These are phyloP conservation scores for Apogon hyalosoma DNA, from an alignment of 2,797 vertebrate species.

Conservation along the genomic window DNA sequence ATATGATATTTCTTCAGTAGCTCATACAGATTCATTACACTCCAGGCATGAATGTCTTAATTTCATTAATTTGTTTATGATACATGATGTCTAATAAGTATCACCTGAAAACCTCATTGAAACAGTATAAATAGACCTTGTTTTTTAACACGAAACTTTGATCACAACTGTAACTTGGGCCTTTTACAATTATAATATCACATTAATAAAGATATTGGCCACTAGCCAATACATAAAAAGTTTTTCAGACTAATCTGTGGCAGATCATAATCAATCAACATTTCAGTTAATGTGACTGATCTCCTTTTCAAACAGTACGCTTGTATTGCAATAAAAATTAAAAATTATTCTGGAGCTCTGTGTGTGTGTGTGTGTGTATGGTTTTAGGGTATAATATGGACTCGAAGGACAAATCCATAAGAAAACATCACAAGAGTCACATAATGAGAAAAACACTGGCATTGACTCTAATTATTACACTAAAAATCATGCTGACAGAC, in stretches of 20 bases:
- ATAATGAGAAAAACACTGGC: neutral
- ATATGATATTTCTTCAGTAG: neutral
- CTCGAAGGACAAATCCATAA: constrained; percentile 30
- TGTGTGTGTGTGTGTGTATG: constrained; percentile 8
- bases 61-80: neutral
- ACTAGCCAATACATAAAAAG: neutral
- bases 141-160: too few species aligned
- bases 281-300: neutral
- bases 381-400: neutral
- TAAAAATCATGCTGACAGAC: neutral
- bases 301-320: neutral
- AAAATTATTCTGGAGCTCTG: neutral
- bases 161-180: neutral
- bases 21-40: neutral
- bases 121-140: too few species aligned
- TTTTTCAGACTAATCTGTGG: too few species aligned
- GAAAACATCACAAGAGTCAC: constrained; percentile 1
- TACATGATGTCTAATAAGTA: too few species aligned
- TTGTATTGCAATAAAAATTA: constrained; percentile 9
- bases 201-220: neutral
- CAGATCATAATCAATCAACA: constrained; percentile 6
- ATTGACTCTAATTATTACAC: neutral
- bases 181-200: neutral
- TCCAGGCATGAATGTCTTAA: neutral
- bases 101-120: neutral